These are phyloP conservation scores for Agriopis aurantiaria DNA, from an alignment of 2,888 invertebrate genomes.

Conservation along the genomic window DNA sequence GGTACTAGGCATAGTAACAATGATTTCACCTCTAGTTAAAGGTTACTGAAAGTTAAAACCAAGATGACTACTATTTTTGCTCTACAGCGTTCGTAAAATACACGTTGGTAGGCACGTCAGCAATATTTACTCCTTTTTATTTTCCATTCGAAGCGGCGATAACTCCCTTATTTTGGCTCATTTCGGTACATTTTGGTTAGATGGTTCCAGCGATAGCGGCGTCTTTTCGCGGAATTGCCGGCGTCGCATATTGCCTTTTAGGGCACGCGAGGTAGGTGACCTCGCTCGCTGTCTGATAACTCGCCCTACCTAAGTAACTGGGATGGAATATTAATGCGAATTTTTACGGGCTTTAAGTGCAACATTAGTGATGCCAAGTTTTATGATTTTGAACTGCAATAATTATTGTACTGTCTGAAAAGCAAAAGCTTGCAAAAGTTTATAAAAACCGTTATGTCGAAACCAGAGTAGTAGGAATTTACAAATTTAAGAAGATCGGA, in stretches of 20 bases:
- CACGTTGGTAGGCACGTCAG: not conserved
- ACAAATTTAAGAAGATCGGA: too few relatives aligned
- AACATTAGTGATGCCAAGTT: not conserved
- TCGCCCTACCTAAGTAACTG: conserved; percentile 1
- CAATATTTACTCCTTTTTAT: not conserved
- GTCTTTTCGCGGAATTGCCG: conserved; percentile 54
- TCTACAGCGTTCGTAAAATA: not conserved
- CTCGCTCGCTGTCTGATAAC: conserved; percentile 33
- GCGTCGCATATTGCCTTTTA: conserved; percentile 59
- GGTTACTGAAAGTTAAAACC: too few relatives aligned
- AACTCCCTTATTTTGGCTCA: conserved; percentile 6
- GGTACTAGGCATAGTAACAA: too few relatives aligned
- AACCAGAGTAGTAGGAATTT: too few relatives aligned
- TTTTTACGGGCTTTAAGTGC: not conserved
- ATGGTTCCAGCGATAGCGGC: conserved; percentile 53
- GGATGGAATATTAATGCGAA: not conserved
- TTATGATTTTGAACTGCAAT: too few relatives aligned
- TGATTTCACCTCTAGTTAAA: too few relatives aligned
- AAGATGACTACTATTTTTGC: too few relatives aligned
- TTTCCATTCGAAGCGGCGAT: conserved; percentile 5
- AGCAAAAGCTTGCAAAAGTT: too few relatives aligned
- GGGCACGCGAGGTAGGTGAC: conserved; percentile 49
- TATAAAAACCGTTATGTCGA: too few relatives aligned
- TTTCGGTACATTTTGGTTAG: conserved; percentile 36
- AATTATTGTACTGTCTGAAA: too few relatives aligned